These are phyloP conservation scores for Bos javanicus DNA, from an alignment of 2,113 vertebrate genomes.

Conservation along the genomic window DNA sequence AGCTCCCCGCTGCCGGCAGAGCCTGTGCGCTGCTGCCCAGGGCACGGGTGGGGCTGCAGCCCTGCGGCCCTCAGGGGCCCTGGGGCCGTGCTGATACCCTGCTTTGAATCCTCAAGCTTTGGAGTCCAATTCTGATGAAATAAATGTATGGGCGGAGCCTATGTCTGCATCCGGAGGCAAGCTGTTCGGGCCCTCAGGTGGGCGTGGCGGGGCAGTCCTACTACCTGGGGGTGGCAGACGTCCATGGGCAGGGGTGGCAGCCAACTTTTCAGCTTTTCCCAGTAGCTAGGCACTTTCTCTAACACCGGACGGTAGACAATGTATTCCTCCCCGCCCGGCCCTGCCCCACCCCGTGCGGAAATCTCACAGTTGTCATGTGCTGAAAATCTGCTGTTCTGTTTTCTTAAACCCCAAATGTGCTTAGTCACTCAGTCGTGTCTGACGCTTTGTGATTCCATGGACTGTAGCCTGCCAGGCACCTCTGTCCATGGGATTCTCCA, in stretches of 20 bases:
- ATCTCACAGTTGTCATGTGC: not conserved
- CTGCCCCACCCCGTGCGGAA: not conserved
- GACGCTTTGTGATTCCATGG: not conserved
- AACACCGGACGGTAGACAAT: accelerated
- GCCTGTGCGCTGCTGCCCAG: too few relatives aligned
- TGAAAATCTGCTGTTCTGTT: not conserved
- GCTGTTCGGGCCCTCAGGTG: too few relatives aligned
- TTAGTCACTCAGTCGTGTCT: not conserved
- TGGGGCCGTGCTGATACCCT: not conserved
- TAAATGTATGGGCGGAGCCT: too few relatives aligned
- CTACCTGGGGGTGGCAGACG: not conserved
- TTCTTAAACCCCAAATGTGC: not conserved
- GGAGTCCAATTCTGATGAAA: not conserved
- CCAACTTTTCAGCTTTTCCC: too few relatives aligned
- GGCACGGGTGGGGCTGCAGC: accelerated
- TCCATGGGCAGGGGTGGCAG: accelerated
- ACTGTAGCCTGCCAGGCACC: not conserved
- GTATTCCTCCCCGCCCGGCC: too few relatives aligned
- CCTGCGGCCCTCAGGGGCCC: accelerated
- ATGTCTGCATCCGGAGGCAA: not conserved
- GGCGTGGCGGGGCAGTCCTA: accelerated
- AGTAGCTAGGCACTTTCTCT: not conserved
- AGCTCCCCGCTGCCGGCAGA: accelerated
- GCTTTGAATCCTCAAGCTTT: not conserved
- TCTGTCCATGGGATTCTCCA: not conserved